Percentiles rank a stretch among this genome's conserved stretches.
These are phyloP conservation scores for Haliclona indistincta DNA, from an alignment of 37 sponge, comb jelly and placozoan species.

Conservation along the genomic window DNA sequence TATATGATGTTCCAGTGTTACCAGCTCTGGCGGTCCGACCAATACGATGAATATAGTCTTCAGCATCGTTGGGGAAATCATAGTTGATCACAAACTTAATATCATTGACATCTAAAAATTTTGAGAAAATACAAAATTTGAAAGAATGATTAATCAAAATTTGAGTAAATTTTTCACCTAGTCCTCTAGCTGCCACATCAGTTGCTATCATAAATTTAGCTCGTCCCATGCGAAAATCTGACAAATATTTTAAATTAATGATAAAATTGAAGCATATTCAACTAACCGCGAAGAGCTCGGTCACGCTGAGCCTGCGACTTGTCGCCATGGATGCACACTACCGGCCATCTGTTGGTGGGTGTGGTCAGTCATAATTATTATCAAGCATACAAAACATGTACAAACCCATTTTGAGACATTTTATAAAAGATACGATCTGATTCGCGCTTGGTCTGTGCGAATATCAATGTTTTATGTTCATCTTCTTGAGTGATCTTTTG, in stretches of 20 bases:
- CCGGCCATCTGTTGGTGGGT: conserved; percentile 83
- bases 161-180: too few relatives aligned
- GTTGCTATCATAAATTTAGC: conserved; percentile 92
- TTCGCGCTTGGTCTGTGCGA: conserved; percentile 90
- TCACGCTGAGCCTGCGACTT: conserved; percentile 94
- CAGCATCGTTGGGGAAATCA: conserved; percentile 93
- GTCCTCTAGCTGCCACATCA: conserved; percentile 95
- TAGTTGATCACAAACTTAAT: conserved; percentile 96
- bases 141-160: too few relatives aligned
- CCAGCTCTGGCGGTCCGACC: conserved; percentile 94
- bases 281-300: conserved; percentile 87
- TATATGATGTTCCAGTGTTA: conserved; percentile 96
- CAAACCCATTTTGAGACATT: conserved; percentile 84
- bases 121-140: too few relatives aligned
- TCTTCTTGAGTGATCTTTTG: too few relatives aligned
- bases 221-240: conserved; percentile 69
- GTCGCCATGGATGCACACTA: conserved; percentile 98
- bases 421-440: conserved; percentile 83
- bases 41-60: conserved; percentile 98
- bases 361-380: background rate
- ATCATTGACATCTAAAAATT: conserved; percentile 87
- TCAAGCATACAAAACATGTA: too few relatives aligned
- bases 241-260: background rate
- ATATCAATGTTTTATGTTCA: conserved; percentile 93
- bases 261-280: background rate